These are phyloP conservation scores for Silvanus unidentatus DNA, from an alignment of 2,888 invertebrate genomes.

Conservation along the genomic window DNA sequence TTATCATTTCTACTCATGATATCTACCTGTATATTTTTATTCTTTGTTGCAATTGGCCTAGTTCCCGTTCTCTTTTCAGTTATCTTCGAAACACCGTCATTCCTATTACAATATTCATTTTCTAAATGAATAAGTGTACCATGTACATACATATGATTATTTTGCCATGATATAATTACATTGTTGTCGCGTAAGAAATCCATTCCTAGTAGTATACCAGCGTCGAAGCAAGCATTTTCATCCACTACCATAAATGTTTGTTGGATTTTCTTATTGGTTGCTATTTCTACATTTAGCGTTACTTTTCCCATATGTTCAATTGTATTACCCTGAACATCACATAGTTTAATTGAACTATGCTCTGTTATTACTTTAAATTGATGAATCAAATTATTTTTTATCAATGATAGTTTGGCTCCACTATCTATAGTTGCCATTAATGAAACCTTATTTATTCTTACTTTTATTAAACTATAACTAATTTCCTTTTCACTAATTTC, in stretches of 20 bases:
- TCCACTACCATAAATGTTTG: neutral
- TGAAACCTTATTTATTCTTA: too few relatives aligned
- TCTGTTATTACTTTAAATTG: neutral
- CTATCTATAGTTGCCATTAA: neutral
- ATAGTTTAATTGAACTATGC: neutral
- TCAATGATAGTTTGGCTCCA: neutral
- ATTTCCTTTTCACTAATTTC: too few relatives aligned
- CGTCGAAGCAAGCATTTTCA: neutral
- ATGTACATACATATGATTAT: neutral
- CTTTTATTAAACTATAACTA: neutral
- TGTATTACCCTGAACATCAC: neutral
- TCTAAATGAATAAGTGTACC: neutral
- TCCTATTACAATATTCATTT: conserved; percentile 1
- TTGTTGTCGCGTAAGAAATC: neutral
- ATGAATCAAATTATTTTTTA: neutral
- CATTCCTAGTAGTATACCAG: neutral
- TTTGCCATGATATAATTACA: neutral
- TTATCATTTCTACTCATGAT: too few relatives aligned
- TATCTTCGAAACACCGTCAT: neutral
- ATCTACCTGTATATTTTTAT: too few relatives aligned
- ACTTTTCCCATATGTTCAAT: neutral
- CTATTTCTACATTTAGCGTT: neutral
- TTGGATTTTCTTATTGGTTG: neutral
- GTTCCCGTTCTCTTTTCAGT: neutral
- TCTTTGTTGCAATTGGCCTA: too few relatives aligned